Base-by-base conservation (phyloP, 2,797 vertebrate species). In the Acanthopagrus latus region DNA sequence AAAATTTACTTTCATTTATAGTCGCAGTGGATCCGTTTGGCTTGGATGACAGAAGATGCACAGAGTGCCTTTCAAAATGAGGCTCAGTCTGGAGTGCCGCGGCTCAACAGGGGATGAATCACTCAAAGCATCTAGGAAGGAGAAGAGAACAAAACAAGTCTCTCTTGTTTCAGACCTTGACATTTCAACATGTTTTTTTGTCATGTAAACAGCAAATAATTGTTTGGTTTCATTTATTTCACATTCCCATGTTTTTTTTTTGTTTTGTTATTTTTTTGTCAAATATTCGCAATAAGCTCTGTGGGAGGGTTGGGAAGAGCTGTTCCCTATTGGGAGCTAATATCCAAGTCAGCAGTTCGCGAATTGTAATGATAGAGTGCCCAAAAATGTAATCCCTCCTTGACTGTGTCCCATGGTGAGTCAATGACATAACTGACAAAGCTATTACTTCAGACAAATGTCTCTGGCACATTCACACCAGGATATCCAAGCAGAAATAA, bases 371-470 rank as follows among this genome's bases (percentile, higher is more conserved):
- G 93, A 94, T 90, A 86, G 90, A 95, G 83, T 92, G 88, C 89
- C 92, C 90, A 90, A 92, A 93, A 92, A 89, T 93, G 91, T 91
- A 93, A 94, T 93, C 90, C 90, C 90, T 94, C 88, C 90, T 92
- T 87, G 88, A 93, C 91, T 93, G 87, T 91, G 85, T 93, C 93
- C 93, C 90, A 92, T 84, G 86, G 93, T 89, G 88, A 94, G 90
- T 91, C 91, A 91, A 91, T 92, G 89, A 88, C 91, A 92, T 91
- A 91, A 92, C 89, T 92, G 91, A 93, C 92, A 93, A 91, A 92
- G 90, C 91, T 90, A 94, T 94, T 94, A 94, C 86, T 83, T 83
- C 89, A 92, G 90, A 95, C 89, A 93, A 93, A 95, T 94, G 92
- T 92, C 79, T 93, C 83, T 80, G 78, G 89, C 85, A 90, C 90